Base-by-base conservation (phyloP, 2,113 vertebrate genomes). In the Lamprotornis superbus region DNA sequence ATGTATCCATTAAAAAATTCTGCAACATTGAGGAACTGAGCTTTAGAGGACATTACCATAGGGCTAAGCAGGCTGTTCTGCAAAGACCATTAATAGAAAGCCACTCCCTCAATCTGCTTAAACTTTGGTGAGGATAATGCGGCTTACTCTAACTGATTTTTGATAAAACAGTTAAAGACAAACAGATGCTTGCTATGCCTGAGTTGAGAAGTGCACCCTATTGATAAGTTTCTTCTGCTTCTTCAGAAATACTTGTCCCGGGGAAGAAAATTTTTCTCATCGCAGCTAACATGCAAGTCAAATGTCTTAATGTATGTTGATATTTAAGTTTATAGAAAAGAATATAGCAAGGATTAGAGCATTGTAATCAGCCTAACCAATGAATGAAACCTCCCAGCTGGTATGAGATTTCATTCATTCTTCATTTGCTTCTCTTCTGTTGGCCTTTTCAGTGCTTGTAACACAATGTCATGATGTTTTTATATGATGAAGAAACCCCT, bases 31-130 rank as follows among this genome's bases (percentile, higher is more conserved):
- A 78, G 39, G 42, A 84, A 35, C 18, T 37, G 44, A 73, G 50
- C 53, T 89, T 78, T 55, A 87, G 74, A 93, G 69, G 81, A 94
- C 31, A n/a, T 63, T 85, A 30, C 56, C 64, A 31, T 1, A 1
- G 22, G 55, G 64, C 61, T 76, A 81, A 89, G 74, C 53, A 61
- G 84, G 75, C 80, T 50, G 57, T 7, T 6, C 63, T 88, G 69
- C 57, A 69, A 71, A 90, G 69, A 70, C 73, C 82, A 94, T 57
- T 87, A 93, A 49, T 25, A 87, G 65, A 95, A 94, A 95, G 49
- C 74, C 89, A 91, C 83, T 93, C 74, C 81, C 84, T 93, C 92
- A 90, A 80, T 93, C 94, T 95, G 92, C 88, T 95, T 94, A 95
- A 90, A 92, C 69, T 73, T 93, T 61, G 75, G 68, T 93, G 94